Percentiles rank a stretch among this genome's conserved stretches.
phyloP scores from a whole-genome alignment of 2,888 invertebrate genomes.

The Lithodes maja region DNA sequence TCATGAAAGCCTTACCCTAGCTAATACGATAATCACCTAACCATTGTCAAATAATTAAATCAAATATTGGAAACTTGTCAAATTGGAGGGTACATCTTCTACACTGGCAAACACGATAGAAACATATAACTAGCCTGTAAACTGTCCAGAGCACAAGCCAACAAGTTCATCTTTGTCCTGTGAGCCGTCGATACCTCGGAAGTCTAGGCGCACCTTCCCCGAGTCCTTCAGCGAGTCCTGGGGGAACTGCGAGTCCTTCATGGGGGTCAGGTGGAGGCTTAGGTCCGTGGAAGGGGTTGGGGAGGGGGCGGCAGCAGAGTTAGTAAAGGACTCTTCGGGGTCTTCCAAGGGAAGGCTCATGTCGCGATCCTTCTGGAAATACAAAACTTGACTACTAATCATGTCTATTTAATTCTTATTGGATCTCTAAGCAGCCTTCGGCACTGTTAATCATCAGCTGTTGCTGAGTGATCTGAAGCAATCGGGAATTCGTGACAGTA shows the following conservation, averaged over 20 bases:
- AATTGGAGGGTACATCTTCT: no score
- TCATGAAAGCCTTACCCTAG: no score
- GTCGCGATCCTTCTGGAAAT: slow-evolving; percentile 46
- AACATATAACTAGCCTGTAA: slow-evolving; percentile 36
- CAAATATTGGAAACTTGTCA: no score
- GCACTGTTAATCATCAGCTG: no score
- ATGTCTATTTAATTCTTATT: no score
- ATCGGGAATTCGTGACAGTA: no score
- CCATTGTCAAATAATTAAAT: no score
- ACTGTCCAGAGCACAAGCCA: slow-evolving; percentile 59
- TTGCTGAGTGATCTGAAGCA: no score
- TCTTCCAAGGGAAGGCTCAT: slow-evolving; percentile 59
- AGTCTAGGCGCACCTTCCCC: slow-evolving; percentile 41
- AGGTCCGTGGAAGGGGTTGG: slow-evolving; percentile 9
- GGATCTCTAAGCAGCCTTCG: no score
- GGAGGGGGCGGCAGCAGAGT: background rate
- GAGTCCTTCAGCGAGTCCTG: slow-evolving; percentile 28
- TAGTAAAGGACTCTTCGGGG: slow-evolving; percentile 43
- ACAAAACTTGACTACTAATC: background rate
- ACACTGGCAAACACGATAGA: no score
- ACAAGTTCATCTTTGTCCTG: slow-evolving; percentile 55
- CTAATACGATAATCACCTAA: no score
- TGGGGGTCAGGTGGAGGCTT: slow-evolving; percentile 57
- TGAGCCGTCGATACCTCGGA: slow-evolving; percentile 33
- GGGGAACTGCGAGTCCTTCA: slow-evolving; percentile 63